Evolutionary conservation across 1,140 invertebrate species (phyloP), one percentile per base, ranked within the genome.

Genomic region (Matsumurasca onukii): DNA sequence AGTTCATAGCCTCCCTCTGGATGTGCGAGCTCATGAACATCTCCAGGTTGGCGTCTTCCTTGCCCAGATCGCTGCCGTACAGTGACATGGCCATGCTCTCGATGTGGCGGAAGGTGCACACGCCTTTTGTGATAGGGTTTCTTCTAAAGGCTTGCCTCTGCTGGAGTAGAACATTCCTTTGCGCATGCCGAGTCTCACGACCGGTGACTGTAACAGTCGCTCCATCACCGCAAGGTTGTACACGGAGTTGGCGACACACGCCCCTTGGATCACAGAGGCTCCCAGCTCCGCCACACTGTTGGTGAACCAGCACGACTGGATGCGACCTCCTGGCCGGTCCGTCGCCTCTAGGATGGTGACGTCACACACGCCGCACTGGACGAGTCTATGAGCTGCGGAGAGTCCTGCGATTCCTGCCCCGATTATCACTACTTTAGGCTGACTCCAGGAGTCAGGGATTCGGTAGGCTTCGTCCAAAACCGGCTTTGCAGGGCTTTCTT

Each of bases 331-430:
- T 49, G 85, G 84, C n/a, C n/a, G n/a, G 75, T 91, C 87, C 34
- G 88, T 88, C 12, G 90, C 89, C 81, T 92, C 90, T 24, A 92
- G 76, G 49, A 92, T 78, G 0, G 84, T 82, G 68, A 91, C 87
- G 76, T 89, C 87, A 34, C 81, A 83, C 29, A 91, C 82, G 12
- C 89, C 89, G 76, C 89, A 87, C 72, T 88, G 84, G 0, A 82
- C 78, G 12, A 92, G 80, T 66, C 88, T 81, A 74, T 90, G 85
- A 1, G 89, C 90, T 0, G 89, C 90, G 0, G 89, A 90, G 1
- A 92, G 77, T 1, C 89, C 89, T 0, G 89, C 88, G 72, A 92
- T 86, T 20, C 90, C 90, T 3, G 87, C 89, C 0, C 90, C 90
- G 20, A 92, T 79, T 17, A 92, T 89, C 0, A 92, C 84, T 1